Evolutionary conservation across 1,140 invertebrate genomes (phyloP).

Genomic region (Acromyrmex charruanus): DNA sequence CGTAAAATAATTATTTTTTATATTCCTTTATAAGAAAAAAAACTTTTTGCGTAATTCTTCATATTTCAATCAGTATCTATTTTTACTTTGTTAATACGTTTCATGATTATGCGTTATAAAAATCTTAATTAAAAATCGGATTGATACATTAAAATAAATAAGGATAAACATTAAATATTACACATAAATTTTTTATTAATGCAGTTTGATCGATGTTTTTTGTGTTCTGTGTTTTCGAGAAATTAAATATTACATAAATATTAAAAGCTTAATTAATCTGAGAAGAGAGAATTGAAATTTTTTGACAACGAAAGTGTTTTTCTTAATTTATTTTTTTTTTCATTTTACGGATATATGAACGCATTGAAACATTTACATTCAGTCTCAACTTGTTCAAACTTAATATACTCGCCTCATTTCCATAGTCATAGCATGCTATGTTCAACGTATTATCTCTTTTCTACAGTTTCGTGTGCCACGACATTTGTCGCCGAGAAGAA

Average conservation of each 20-base stretch:
- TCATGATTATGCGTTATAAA: not conserved
- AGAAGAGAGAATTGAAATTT: conserved; percentile 58
- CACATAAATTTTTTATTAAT: conserved; percentile 63
- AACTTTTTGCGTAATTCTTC: not conserved
- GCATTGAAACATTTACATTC: conserved; percentile 39
- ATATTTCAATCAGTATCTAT: not conserved
- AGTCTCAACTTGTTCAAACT: conserved; percentile 41
- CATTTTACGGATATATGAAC: not conserved
- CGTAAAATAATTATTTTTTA: not conserved
- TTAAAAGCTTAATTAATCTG: conserved; percentile 73
- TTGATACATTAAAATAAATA: conserved; percentile 8
- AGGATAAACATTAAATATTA: conserved; percentile 56
- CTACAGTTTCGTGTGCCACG: conserved; percentile 9
- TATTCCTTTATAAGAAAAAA: not conserved
- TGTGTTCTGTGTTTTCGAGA: conserved; percentile 44
- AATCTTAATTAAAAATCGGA: conserved; percentile 62
- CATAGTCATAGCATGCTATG: conserved; percentile 45
- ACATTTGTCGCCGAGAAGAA: conserved; percentile 41
- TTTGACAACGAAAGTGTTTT: conserved; percentile 19
- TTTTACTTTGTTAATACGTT: not conserved
- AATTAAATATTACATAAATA: conserved; percentile 56
- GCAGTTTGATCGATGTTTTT: conserved; percentile 58
- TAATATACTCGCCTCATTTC: conserved; percentile 53
- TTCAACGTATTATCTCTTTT: conserved; percentile 54
- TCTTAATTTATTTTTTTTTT: conserved; percentile 19